Conservation (phyloP, 2,797 vertebrate genomes). For the Danio albolineatus region DNA sequence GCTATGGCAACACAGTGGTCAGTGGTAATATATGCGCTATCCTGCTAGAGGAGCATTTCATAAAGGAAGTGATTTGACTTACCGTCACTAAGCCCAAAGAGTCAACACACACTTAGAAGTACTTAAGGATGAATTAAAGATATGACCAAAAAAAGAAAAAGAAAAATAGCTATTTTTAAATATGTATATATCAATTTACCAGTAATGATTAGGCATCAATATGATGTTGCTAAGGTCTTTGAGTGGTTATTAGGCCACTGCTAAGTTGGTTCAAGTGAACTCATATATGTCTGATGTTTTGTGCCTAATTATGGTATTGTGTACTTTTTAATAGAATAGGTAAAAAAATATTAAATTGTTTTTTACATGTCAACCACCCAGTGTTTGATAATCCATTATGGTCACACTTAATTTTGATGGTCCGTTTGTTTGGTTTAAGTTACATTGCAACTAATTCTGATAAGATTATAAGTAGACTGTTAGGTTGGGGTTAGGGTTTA, state of each 20-base stretch:
- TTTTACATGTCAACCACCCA: no score
- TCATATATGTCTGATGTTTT: neutral
- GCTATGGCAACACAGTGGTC: conserved; percentile 75
- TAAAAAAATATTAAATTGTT: no score
- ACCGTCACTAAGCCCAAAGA: conserved; percentile 30
- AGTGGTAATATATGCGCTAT: conserved; percentile 64
- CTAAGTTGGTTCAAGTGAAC: no score
- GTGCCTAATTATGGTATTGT: neutral
- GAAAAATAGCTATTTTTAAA: neutral
- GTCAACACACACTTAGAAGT: neutral
- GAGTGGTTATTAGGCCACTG: neutral
- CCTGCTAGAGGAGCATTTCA: conserved; percentile 34
- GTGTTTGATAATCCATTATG: no score
- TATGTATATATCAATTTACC: neutral
- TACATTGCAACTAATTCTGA: no score
- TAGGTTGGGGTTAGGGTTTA: no score
- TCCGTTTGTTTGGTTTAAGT: no score
- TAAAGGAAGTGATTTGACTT: conserved; percentile 53
- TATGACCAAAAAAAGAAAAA: neutral
- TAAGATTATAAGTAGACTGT: no score
- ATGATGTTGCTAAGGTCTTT: neutral
- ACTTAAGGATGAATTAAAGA: neutral
- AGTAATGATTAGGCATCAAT: neutral
- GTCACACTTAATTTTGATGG: no score
- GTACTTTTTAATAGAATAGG: no score